phyloP scores from a whole-genome alignment of 2,113 vertebrate genomes.

The Mobula birostris region DNA sequence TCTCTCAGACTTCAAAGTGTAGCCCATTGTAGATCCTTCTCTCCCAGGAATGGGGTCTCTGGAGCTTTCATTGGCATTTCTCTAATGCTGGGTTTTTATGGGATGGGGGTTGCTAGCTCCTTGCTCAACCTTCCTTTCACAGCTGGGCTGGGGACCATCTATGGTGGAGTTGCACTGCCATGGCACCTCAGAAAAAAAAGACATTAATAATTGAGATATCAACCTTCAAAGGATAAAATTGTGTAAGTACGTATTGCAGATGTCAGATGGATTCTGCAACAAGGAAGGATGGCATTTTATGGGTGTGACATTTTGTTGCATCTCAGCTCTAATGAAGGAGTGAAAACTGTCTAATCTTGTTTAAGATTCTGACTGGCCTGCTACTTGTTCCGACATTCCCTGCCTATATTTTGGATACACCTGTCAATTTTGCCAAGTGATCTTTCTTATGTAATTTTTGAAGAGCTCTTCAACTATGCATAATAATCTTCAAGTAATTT shows the following conservation, averaged over 20 bases:
- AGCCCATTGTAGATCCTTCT: too few species aligned
- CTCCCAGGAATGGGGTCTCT: too few species aligned
- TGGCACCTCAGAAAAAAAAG: neutral
- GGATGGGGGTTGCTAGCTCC: too few species aligned
- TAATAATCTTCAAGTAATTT: neutral
- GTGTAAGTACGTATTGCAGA: neutral
- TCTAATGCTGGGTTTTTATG: too few species aligned
- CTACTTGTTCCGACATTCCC: neutral
- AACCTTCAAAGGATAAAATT: neutral
- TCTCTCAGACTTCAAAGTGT: too few species aligned
- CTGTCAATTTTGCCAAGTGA: neutral
- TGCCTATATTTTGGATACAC: neutral
- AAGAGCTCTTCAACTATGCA: neutral
- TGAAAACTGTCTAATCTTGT: neutral
- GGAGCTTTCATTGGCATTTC: too few species aligned
- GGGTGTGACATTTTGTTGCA: neutral
- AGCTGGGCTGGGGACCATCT: too few species aligned
- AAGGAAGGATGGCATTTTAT: neutral
- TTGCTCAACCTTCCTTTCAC: too few species aligned
- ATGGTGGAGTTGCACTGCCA: too few species aligned
- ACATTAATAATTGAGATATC: neutral
- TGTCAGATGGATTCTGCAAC: neutral
- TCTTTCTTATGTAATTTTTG: neutral
- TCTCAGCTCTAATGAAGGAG: neutral
- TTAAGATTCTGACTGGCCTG: neutral